phyloP scores from a whole-genome alignment of 2,113 vertebrate species.

The Campylomormyrus tamandua region DNA sequence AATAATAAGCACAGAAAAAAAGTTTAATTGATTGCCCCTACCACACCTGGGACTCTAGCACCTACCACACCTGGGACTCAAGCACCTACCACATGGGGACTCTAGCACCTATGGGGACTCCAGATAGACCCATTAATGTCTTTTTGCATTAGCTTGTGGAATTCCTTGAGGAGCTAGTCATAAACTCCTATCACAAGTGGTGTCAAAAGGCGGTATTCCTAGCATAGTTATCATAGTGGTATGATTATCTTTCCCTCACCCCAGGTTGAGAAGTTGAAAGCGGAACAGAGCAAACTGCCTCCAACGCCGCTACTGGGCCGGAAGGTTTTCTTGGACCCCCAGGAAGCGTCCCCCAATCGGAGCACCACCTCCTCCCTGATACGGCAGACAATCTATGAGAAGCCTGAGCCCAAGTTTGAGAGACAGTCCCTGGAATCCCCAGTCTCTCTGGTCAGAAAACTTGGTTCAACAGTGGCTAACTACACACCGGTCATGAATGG shows the following conservation, averaged over 20 bases:
- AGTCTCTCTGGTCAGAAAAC: slow-evolving; percentile 49
- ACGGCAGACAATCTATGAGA: slow-evolving; percentile 66
- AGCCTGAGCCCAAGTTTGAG: slow-evolving; percentile 53
- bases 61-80: too few relatives aligned
- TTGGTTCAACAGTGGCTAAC: slow-evolving; percentile 51
- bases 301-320: slow-evolving; percentile 81
- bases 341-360: slow-evolving; percentile 55
- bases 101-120: too few relatives aligned
- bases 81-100: neutral
- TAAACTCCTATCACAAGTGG: neutral
- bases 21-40: too few relatives aligned
- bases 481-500: slow-evolving; percentile 62
- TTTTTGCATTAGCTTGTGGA: neutral
- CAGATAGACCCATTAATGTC: neutral
- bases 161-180: neutral
- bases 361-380: slow-evolving; percentile 61
- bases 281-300: slow-evolving; percentile 78
- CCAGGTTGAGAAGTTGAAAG: slow-evolving; percentile 84
- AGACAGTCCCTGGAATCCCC: slow-evolving; percentile 56
- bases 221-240: too few relatives aligned
- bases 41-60: too few relatives aligned
- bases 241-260: neutral
- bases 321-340: slow-evolving; percentile 79
- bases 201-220: neutral
- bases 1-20: neutral